Conservation (phyloP, 2,797 vertebrate species). For the Diplodus puntazzo region DNA sequence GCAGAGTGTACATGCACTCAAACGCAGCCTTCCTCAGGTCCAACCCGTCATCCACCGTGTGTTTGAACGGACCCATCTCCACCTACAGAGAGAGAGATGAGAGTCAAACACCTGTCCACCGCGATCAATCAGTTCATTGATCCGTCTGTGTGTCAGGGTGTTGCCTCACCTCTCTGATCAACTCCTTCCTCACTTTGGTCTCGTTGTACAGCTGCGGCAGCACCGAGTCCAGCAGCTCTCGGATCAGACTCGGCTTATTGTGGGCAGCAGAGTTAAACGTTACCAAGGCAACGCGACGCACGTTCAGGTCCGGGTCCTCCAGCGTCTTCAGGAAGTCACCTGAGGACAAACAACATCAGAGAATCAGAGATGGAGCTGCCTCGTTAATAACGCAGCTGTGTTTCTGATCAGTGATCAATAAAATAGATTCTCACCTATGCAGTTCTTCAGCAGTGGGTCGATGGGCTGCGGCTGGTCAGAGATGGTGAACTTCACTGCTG, state of each 20-base stretch:
- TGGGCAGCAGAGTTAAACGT: constrained; percentile 97
- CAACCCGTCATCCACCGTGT: constrained; percentile 96
- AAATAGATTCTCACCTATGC: constrained; percentile 88
- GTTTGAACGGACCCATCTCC: constrained; percentile 99
- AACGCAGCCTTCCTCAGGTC: constrained; percentile 97
- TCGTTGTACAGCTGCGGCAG: constrained; percentile 94
- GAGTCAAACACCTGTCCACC: background rate
- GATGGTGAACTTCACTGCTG: constrained; percentile 98
- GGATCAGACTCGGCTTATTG: constrained; percentile 95
- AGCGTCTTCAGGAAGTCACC: constrained; percentile 96
- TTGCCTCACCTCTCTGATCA: constrained; percentile 92
- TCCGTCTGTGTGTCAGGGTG: too few relatives aligned
- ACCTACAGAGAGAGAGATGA: constrained; percentile 81
- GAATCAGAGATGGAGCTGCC: background rate
- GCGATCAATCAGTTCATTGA: too few relatives aligned
- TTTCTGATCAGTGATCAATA: too few relatives aligned
- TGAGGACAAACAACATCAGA: constrained; percentile 52
- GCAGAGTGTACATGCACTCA: constrained; percentile 97
- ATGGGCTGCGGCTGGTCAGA: constrained; percentile 98
- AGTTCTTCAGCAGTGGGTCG: constrained; percentile 97
- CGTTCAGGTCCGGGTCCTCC: constrained; percentile 93
- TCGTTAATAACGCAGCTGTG: too few relatives aligned
- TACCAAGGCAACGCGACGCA: constrained; percentile 94
- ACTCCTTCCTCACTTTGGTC: constrained; percentile 93
- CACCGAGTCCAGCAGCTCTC: constrained; percentile 86